These are phyloP conservation scores for Potorous gilbertii DNA, from an alignment of 2,797 vertebrate species.

Conservation along the genomic window DNA sequence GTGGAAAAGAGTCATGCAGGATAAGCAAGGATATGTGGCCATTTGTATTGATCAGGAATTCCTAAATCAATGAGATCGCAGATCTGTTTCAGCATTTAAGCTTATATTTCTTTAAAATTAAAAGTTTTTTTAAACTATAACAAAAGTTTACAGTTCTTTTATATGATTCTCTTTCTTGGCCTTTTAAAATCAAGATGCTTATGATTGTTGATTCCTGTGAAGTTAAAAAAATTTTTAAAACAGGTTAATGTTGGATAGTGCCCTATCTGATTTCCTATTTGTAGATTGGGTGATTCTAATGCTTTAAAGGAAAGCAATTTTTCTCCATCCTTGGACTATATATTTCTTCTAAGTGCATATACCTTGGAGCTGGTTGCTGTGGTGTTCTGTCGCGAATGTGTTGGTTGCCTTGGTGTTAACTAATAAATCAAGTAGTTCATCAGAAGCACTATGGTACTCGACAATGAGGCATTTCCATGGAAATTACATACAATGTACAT, in stretches of 20 bases:
- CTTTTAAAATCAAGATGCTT: not conserved
- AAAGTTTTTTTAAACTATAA: not conserved
- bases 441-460: not conserved
- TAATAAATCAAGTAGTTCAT: not conserved
- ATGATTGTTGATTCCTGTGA: not conserved
- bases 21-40: not conserved
- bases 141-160: not conserved
- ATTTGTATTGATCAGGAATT: not conserved
- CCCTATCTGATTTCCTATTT: not conserved
- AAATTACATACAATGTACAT: not conserved
- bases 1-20: not conserved
- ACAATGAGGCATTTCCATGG: not conserved
- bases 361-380: not conserved
- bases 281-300: not conserved
- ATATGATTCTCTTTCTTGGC: not conserved
- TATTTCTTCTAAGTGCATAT: not conserved
- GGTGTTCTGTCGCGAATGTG: not conserved
- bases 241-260: not conserved
- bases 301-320: not conserved
- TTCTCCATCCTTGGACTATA: not conserved
- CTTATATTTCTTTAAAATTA: not conserved
- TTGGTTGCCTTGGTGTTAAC: not conserved
- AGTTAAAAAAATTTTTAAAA: not conserved
- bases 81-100: not conserved
- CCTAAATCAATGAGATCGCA: not conserved